Conservation (phyloP, 2,888 invertebrate species). For the Pyrocoelia pectoralis region DNA sequence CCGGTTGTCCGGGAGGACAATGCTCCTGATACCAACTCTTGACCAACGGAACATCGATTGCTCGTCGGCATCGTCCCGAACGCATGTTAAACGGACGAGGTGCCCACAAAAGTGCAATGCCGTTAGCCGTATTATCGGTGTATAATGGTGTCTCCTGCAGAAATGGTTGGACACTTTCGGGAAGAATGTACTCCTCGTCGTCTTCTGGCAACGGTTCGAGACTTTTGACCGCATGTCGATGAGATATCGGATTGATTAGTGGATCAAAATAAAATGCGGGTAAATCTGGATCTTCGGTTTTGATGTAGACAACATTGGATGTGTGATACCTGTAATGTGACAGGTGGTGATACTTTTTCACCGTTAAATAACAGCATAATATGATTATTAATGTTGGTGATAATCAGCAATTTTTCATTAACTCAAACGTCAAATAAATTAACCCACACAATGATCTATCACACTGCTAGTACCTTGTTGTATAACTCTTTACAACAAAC, state of each 20-base stretch:
- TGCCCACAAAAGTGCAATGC: constrained; percentile 96
- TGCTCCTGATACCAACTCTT: constrained; percentile 98
- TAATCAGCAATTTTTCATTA: constrained; percentile 6
- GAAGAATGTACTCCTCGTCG: constrained; percentile 92
- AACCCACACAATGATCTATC: constrained; percentile 57
- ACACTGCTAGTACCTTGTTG: constrained; percentile 64
- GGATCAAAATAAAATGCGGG: constrained; percentile 99
- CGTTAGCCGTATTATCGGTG: constrained; percentile 98
- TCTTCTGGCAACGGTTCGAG: constrained; percentile 91
- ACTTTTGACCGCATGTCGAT: constrained; percentile 83
- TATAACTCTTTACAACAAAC: constrained; percentile 12
- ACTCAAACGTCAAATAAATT: constrained; percentile 3
- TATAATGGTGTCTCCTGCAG: constrained; percentile 95
- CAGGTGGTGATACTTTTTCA: constrained; percentile 17
- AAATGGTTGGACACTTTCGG: constrained; percentile 91
- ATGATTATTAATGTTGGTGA: background rate
- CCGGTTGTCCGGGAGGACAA: constrained; percentile 94
- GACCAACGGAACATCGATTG: constrained; percentile 96
- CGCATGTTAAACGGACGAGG: constrained; percentile 97
- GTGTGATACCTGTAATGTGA: constrained; percentile 87
- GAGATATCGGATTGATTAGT: constrained; percentile 98
- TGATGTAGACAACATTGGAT: constrained; percentile 99
- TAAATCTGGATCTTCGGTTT: constrained; percentile 99
- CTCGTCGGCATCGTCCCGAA: constrained; percentile 91
- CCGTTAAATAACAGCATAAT: too few relatives aligned